These are phyloP conservation scores for Mythimna albipuncta DNA, from an alignment of 2,888 invertebrate genomes.

Conservation along the genomic window DNA sequence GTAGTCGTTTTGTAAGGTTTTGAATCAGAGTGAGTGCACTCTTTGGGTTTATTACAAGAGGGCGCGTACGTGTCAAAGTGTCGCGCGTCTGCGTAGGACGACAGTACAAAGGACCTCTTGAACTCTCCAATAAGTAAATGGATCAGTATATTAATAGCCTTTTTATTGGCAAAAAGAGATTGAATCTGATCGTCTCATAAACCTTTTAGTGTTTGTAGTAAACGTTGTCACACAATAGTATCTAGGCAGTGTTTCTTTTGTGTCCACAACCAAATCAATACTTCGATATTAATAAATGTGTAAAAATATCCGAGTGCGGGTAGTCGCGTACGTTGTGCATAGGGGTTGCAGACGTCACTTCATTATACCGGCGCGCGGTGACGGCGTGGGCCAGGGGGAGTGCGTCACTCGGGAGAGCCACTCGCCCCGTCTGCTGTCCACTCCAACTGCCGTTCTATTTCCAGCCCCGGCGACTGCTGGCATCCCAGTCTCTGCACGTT, in stretches of 20 bases:
- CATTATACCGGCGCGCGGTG: slow-evolving; percentile 25
- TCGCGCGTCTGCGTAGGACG: slow-evolving; percentile 22
- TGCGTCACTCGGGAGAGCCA: slow-evolving; percentile 57
- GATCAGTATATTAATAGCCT: slow-evolving; percentile 15
- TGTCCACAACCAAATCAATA: neutral
- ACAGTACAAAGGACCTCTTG: slow-evolving; percentile 16
- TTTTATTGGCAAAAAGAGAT: neutral
- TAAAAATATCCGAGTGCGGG: neutral
- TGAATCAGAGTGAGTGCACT: slow-evolving; percentile 59
- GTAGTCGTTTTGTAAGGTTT: slow-evolving; percentile 13
- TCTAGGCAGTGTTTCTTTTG: neutral
- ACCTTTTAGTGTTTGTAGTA: neutral
- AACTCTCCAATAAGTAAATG: slow-evolving; percentile 18
- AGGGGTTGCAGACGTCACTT: slow-evolving; percentile 41
- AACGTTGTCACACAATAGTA: neutral
- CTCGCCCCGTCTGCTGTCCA: slow-evolving; percentile 36
- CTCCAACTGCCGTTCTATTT: slow-evolving; percentile 59
- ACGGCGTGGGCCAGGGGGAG: slow-evolving; percentile 17
- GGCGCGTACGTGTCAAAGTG: slow-evolving; percentile 47
- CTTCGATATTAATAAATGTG: neutral
- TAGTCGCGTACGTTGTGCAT: slow-evolving; percentile 5
- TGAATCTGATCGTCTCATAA: neutral
- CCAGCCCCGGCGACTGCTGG: slow-evolving; percentile 31
- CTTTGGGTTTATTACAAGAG: slow-evolving; percentile 39
- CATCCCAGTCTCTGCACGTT: slow-evolving; percentile 39